Conservation (phyloP, 2,797 vertebrate genomes). For the Loriculus beryllinus region DNA sequence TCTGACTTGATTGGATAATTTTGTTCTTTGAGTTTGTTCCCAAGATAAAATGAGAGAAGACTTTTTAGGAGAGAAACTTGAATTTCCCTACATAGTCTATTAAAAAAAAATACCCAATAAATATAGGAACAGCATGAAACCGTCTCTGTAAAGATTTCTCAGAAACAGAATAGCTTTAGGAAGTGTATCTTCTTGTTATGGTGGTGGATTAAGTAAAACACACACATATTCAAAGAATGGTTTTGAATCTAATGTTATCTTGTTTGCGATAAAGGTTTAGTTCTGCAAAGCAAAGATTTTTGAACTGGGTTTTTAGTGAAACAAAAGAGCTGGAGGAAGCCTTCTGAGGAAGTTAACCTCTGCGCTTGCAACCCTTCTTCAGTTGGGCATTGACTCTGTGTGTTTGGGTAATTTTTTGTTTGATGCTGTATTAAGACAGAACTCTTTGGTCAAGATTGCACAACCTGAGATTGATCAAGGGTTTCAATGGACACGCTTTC, state of each 20-base stretch:
- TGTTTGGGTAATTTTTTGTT: neutral
- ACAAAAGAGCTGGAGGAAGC: neutral
- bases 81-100: neutral
- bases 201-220: conserved; percentile 19
- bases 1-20: conserved; percentile 9
- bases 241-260: conserved; percentile 23
- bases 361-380: conserved; percentile 3
- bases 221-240: conserved; percentile 2
- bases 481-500: neutral
- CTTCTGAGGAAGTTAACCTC: conserved; percentile 11
- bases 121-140: neutral
- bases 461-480: neutral
- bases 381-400: neutral
- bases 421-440: neutral
- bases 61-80: neutral
- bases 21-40: conserved; percentile 19
- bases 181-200: conserved; percentile 43
- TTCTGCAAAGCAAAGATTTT: conserved; percentile 39
- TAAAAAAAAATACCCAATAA: conserved; percentile 43
- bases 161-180: conserved; percentile 57
- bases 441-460: neutral
- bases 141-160: conserved; percentile 54
- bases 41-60: neutral
- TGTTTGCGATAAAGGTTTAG: conserved; percentile 21
- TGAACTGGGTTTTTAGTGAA: neutral